Evolutionary conservation across 2,113 vertebrate species (phyloP), one percentile per base, ranked within the genome.

Genomic region (Cyprinodon brontotheroides): DNA sequence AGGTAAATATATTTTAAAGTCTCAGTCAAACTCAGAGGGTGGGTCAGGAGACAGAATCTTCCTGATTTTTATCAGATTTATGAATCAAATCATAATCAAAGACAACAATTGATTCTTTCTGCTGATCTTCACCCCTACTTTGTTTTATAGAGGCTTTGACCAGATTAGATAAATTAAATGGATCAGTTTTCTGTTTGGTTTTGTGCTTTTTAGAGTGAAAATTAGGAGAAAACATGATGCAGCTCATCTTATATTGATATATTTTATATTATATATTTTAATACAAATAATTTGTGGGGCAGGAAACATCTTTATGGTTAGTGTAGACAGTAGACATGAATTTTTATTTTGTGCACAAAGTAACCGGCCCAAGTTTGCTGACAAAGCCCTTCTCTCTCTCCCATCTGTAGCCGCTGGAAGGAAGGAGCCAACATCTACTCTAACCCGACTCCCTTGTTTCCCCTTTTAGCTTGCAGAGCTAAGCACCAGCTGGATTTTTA

Each of bases 1-100:
- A 66, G 75, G 69, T 75, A 78, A 83, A 83, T 76, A 86, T 68
- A 0, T 82, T 74, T 82, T 60, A 81, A 72, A 80, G 75, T 76
- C 72, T 80, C 48, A 61, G 78, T 84, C 72, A 87, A 68, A 69
- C 60, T 83, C 48, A 59, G 20, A 4, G 20, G 2, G 73, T 63
- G 67, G 77, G 79, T 81, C 76, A 75, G 29, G 29, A 29, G 29
- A 29, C 29, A 29, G n/a, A n/a, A 29, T 17, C 65, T n/a, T 75
- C 70, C 75, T 1, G 12, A 74, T 63, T 68, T 47, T 50, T 48
- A 69, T 40, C 39, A 79, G 70, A 78, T 80, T 37, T 81, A 85
- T 53, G 62, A 53, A 65, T 4, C 0, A 62, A 79, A 61, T 79
- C 61, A 65, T 3, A 53, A 17, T 14, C 9, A 11, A 43, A 65